A percentile compares a stretch with the other conserved stretches of the same genome.
phyloP scores from a whole-genome alignment of 92 coral and sea anemone genomes.

The Porites evermanni region DNA sequence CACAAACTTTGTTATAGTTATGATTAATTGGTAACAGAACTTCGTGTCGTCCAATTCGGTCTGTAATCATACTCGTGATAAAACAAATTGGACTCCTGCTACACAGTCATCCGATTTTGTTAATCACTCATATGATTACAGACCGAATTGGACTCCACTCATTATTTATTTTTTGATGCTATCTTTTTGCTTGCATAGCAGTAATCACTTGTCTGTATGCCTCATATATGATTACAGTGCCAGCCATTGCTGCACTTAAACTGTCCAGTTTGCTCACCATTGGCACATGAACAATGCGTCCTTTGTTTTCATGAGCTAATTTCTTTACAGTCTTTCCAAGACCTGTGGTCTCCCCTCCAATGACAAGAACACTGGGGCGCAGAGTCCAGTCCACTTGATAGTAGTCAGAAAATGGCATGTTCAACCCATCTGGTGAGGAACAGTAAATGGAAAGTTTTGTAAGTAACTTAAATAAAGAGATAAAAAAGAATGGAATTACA shows the following conservation, averaged over 20 bases:
- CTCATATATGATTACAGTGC: constrained; percentile 77
- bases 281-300: constrained; percentile 67
- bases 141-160: neutral
- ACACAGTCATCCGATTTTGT: too few relatives aligned
- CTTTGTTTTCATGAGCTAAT: constrained; percentile 38
- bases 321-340: constrained; percentile 56
- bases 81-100: too few relatives aligned
- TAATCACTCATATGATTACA: neutral
- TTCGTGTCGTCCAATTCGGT: too few relatives aligned
- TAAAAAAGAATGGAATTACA: too few relatives aligned
- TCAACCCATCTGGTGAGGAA: constrained; percentile 5
- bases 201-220: constrained; percentile 69
- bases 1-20: too few relatives aligned
- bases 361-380: constrained; percentile 71
- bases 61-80: too few relatives aligned
- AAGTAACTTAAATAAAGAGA: too few relatives aligned
- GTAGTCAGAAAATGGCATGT: constrained; percentile 14
- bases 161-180: neutral
- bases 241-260: constrained; percentile 82
- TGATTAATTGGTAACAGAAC: too few relatives aligned
- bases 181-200: neutral
- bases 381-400: constrained; percentile 81
- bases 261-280: constrained; percentile 75
- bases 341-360: constrained; percentile 89
- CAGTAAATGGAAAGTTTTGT: neutral